Conservation (phyloP, 2,113 vertebrate genomes). For the Oreotrochilus melanogaster region DNA sequence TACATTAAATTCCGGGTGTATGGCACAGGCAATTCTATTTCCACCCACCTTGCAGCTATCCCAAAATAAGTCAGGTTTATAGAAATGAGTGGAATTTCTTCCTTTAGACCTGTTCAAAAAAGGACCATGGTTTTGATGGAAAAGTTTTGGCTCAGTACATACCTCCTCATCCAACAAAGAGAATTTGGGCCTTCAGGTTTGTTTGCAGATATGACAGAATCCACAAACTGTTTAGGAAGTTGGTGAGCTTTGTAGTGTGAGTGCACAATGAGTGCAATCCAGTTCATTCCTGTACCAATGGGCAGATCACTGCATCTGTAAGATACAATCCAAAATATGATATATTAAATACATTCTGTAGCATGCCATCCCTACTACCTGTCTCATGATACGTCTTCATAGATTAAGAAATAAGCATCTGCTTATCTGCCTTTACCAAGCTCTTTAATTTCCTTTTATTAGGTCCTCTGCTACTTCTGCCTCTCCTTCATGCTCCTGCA, state of each 20-base stretch:
- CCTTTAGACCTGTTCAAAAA: neutral
- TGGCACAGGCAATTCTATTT: neutral
- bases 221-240: neutral
- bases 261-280: neutral
- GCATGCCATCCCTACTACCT: neutral
- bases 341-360: neutral
- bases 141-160: neutral
- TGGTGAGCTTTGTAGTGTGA: neutral
- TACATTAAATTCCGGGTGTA: neutral
- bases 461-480: neutral
- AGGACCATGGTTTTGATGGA: neutral
- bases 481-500: neutral
- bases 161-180: neutral
- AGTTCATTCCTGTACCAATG: accelerated
- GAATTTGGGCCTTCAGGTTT: neutral
- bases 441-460: neutral
- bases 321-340: neutral
- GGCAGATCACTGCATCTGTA: neutral
- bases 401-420: neutral
- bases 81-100: neutral
- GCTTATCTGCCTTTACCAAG: conserved; percentile 19
- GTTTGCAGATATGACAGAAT: neutral
- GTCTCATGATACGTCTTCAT: neutral
- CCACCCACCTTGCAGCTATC: neutral
- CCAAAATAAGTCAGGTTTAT: neutral